These are phyloP conservation scores for Harpalus rubripes DNA, from an alignment of 2,888 invertebrate species.

Conservation along the genomic window DNA sequence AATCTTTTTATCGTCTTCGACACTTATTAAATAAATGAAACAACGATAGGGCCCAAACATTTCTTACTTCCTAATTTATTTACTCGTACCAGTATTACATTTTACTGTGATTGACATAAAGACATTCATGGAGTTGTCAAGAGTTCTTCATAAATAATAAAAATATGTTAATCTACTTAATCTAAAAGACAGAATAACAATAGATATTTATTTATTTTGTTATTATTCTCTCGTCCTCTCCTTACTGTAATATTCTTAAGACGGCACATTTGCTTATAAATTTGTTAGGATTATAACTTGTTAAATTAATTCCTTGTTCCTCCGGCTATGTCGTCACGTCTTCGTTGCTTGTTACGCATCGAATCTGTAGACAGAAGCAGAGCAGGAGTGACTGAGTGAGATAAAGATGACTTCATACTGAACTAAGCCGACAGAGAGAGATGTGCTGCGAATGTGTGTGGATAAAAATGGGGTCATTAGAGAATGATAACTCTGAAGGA, in stretches of 20 bases:
- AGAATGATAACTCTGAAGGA: constrained; percentile 32
- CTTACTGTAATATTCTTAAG: not conserved
- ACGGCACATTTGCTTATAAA: not conserved
- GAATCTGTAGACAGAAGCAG: constrained; percentile 3
- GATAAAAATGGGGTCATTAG: constrained; percentile 24
- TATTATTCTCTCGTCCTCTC: no score
- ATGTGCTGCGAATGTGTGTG: constrained; percentile 8
- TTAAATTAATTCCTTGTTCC: not conserved
- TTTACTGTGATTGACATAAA: no score
- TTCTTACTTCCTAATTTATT: no score
- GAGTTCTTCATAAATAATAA: no score
- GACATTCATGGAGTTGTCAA: no score
- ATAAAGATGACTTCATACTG: constrained; percentile 15
- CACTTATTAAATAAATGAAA: no score
- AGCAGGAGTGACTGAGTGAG: constrained; percentile 30
- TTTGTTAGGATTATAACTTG: not conserved
- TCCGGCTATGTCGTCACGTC: not conserved
- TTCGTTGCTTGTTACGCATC: constrained; percentile 19
- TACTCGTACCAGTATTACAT: no score
- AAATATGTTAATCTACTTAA: no score
- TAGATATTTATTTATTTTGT: no score
- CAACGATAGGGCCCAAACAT: no score
- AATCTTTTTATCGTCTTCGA: no score
- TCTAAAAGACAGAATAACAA: no score
- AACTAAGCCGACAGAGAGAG: constrained; percentile 23